Conservation (phyloP, 2,888 invertebrate genomes). For the Torymus auratus region DNA sequence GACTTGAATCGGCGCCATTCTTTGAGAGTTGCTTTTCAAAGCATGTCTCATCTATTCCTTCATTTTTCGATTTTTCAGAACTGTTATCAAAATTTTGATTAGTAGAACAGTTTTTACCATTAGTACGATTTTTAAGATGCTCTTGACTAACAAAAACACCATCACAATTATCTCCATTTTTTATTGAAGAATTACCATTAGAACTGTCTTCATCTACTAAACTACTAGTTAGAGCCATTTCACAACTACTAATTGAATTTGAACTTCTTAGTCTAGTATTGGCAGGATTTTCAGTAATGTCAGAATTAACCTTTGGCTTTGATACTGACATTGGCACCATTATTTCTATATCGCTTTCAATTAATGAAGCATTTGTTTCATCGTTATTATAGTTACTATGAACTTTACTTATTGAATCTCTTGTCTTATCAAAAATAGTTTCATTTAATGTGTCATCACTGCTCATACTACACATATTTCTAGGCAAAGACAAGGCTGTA, state of each 20-base stretch:
- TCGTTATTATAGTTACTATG: slow-evolving; percentile 55
- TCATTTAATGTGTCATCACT: slow-evolving; percentile 71
- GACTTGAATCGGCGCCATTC: slow-evolving; percentile 34
- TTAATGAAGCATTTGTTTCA: slow-evolving; percentile 46
- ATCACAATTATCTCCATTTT: slow-evolving; percentile 52
- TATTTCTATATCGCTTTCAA: slow-evolving; percentile 72
- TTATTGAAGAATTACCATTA: slow-evolving; percentile 62
- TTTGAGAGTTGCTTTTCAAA: slow-evolving; percentile 14
- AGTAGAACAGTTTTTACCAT: slow-evolving; percentile 57
- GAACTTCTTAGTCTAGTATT: slow-evolving; percentile 71
- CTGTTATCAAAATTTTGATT: slow-evolving; percentile 47
- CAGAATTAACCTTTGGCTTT: slow-evolving; percentile 64
- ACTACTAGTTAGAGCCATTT: slow-evolving; percentile 74
- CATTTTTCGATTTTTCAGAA: neutral
- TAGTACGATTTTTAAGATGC: slow-evolving; percentile 33
- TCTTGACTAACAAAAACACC: slow-evolving; percentile 46
- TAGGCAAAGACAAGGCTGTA: slow-evolving; percentile 66
- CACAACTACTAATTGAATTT: slow-evolving; percentile 75
- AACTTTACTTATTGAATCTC: slow-evolving; percentile 48
- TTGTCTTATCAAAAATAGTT: slow-evolving; percentile 60
- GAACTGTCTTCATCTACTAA: slow-evolving; percentile 71
- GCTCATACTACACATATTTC: slow-evolving; percentile 66
- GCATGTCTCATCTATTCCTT: slow-evolving; percentile 7
- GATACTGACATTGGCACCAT: slow-evolving; percentile 72
- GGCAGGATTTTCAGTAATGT: slow-evolving; percentile 63